These are phyloP conservation scores for Argopecten irradians DNA, from an alignment of 1,140 invertebrate species.

Conservation along the genomic window DNA sequence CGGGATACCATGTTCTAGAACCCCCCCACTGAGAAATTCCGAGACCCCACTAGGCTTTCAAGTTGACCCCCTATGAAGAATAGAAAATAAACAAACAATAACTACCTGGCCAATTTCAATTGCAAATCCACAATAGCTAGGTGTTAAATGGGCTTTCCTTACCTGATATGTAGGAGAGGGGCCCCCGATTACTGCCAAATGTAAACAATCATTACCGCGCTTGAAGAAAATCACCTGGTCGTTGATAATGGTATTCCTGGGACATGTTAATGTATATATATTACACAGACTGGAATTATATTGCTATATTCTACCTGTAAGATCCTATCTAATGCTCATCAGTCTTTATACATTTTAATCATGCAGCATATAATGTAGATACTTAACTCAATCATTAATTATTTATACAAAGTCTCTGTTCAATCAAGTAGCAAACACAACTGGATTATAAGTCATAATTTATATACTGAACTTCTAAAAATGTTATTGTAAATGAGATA, in stretches of 20 bases:
- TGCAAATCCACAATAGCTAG: constrained; percentile 21
- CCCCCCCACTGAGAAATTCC: constrained; percentile 12
- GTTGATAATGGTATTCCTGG: background rate
- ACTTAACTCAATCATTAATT: background rate
- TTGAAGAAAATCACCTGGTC: background rate
- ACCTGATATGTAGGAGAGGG: constrained; percentile 13
- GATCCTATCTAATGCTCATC: background rate
- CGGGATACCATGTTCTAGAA: background rate
- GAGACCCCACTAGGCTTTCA: constrained; percentile 14
- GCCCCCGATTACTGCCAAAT: background rate
- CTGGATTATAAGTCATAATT: no score
- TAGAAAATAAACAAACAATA: constrained; percentile 19
- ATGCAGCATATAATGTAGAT: background rate
- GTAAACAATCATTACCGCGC: background rate
- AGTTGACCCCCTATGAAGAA: constrained; percentile 20
- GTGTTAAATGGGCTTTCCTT: constrained; percentile 17
- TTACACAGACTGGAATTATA: background rate
- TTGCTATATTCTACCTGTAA: background rate
- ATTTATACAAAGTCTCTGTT: background rate
- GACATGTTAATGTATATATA: background rate
- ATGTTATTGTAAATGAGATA: no score
- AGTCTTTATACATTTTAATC: background rate
- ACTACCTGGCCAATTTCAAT: background rate
- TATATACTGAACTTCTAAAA: no score
- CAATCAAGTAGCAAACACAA: background rate